Conservation (phyloP, 2,113 vertebrate genomes). For the Dasypus novemcinctus region DNA sequence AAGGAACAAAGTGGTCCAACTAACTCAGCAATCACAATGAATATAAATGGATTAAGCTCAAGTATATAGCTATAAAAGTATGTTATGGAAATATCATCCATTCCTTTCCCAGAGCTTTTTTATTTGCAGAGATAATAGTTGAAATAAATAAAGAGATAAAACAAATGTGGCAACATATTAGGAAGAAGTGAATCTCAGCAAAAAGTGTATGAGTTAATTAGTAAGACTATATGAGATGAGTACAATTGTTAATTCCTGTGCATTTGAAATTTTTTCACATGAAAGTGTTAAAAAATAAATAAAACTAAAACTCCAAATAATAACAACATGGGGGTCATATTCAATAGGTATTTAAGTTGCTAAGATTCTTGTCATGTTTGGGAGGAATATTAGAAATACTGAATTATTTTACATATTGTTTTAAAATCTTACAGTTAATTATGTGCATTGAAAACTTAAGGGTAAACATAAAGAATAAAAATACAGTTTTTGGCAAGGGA, state of each 20-base stretch:
- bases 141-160: not conserved
- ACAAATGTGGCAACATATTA: not conserved
- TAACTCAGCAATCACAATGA: not conserved
- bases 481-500: not conserved
- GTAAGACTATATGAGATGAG: not conserved
- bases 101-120: not conserved
- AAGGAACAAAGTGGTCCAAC: not conserved
- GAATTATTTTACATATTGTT: not conserved
- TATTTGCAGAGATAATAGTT: not conserved
- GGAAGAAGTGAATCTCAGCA: not conserved
- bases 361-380: not conserved
- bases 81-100: not conserved
- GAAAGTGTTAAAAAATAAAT: not conserved
- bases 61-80: not conserved
- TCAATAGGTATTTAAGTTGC: not conserved
- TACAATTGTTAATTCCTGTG: not conserved
- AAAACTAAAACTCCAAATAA: not conserved
- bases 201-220: not conserved
- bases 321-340: not conserved
- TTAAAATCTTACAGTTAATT: not conserved
- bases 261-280: not conserved
- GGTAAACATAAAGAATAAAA: not conserved
- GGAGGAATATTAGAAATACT: not conserved
- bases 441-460: constrained; percentile 13
- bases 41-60: not conserved